Evolutionary conservation across 1,140 invertebrate genomes (phyloP), one percentile per base, ranked within the genome.

Genomic region (Dufourea novaeangliae): DNA sequence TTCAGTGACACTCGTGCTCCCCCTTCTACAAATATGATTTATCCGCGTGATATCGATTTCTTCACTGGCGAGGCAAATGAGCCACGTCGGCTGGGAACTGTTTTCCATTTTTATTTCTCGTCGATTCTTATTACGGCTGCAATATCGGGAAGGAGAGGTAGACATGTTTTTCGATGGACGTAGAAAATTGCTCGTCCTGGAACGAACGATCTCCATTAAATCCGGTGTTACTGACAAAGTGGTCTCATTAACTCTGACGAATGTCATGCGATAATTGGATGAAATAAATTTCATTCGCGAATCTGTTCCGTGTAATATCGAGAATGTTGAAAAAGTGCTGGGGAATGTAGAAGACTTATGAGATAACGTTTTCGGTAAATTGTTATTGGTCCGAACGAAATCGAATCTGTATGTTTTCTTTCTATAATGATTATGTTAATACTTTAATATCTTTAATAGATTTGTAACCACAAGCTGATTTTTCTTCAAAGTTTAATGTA

Each of bases 51-150:
- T 80, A 79, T 82, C 57, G 77, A 69, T 79, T n/a, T 66, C 68
- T 79, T 82, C 59, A 52, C 79, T 82, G 70, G 71, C 73, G 79
- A 76, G 54, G 68, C 78, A 70, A 82, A 82, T 71, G 71, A 75
- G 78, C 52, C 46, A 25, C 22, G 39, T 50, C 46, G n/a, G 34
- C 22, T 34, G 29, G 32, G 4, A 25, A 6, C 61, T 14, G 20
- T 44, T 37, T 50, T 12, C 17, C 63, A 20, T 41, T 62, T 62
- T 41, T 62, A n/a, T 62, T 62, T 41, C 29, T 1, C n/a, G 20
- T 4, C 34, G 62, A 3, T 37, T 17, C 62, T 64, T 64, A 44
- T 64, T 64, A 44, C 25, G 8, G 8, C 3, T 5, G 41, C 59
- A 12, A 61, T 61, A 61, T 61, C 7, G 54, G 27, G 5, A 14